Percentiles rank a stretch among this genome's conserved stretches.
phyloP scores from a whole-genome alignment of 2,888 invertebrate genomes.

The Diarsia rubi region DNA sequence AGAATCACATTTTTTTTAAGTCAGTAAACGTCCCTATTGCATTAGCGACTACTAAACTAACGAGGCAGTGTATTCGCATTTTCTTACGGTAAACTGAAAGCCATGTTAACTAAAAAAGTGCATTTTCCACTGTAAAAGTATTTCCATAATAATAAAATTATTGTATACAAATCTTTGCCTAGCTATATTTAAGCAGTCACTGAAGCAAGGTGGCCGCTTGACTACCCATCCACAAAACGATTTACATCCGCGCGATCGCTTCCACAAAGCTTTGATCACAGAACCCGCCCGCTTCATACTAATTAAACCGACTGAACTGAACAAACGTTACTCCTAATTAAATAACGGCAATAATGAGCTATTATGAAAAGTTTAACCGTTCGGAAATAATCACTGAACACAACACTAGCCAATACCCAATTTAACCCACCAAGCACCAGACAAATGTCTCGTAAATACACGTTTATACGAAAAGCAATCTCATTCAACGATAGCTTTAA shows the following conservation, averaged over 20 bases:
- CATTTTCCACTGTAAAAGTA: neutral
- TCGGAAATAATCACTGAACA: slow-evolving; percentile 76
- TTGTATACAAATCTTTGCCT: slow-evolving; percentile 32
- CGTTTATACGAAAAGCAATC: slow-evolving; percentile 62
- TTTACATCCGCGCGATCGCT: slow-evolving; percentile 70
- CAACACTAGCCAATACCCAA: slow-evolving; percentile 53
- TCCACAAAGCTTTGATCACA: slow-evolving; percentile 80
- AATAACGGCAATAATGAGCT: slow-evolving; percentile 78
- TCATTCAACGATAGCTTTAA: slow-evolving; percentile 82
- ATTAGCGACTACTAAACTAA: no score
- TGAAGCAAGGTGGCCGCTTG: slow-evolving; percentile 51
- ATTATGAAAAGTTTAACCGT: slow-evolving; percentile 76
- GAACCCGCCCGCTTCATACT: slow-evolving; percentile 67
- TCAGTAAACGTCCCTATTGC: no score
- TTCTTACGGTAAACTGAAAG: neutral
- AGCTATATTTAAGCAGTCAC: slow-evolving; percentile 43
- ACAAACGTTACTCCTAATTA: slow-evolving; percentile 75
- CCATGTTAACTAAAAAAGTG: neutral
- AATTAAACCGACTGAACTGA: slow-evolving; percentile 74
- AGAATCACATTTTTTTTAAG: no score
- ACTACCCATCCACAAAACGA: slow-evolving; percentile 64
- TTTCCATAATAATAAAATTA: slow-evolving; percentile 1
- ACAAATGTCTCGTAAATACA: slow-evolving; percentile 51
- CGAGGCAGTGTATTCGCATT: no score
- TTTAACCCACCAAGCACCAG: slow-evolving; percentile 22